Percentiles rank a stretch among this genome's conserved stretches.
Conservation (phyloP, 2,888 invertebrate genomes). For the Caenorhabditis plicata region DNA sequence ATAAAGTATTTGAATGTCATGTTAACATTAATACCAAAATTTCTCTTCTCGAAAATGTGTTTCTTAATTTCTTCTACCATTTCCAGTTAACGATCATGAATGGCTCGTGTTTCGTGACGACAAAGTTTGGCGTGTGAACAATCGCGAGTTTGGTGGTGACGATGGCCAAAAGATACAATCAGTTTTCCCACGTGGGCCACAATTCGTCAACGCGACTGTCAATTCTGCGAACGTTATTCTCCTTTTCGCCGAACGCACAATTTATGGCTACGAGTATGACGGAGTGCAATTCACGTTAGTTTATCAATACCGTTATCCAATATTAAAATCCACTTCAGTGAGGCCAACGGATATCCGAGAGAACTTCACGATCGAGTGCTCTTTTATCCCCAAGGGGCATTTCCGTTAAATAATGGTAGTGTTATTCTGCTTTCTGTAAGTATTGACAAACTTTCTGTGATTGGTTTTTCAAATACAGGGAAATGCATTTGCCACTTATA, state of each 20-base stretch:
- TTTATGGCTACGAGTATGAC: constrained; percentile 54
- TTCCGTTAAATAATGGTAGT: constrained; percentile 57
- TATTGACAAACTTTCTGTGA: background rate
- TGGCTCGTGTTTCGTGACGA: constrained; percentile 45
- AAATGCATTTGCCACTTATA: constrained; percentile 59
- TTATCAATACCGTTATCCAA: background rate
- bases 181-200: constrained; percentile 54
- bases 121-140: constrained; percentile 40
- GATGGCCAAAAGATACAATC: constrained; percentile 42
- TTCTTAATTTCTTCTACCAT: too few relatives aligned
- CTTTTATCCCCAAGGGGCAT: constrained; percentile 58
- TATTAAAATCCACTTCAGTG: constrained; percentile 22
- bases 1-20: too few relatives aligned
- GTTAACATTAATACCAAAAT: too few relatives aligned
- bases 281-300: constrained; percentile 40
- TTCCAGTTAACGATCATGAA: constrained; percentile 39
- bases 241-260: constrained; percentile 53
- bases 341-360: constrained; percentile 45
- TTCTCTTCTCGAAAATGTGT: too few relatives aligned
- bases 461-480: constrained; percentile 28
- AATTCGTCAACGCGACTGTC: constrained; percentile 55
- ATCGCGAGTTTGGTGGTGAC: constrained; percentile 32
- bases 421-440: constrained; percentile 53
- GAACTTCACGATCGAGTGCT: constrained; percentile 57
- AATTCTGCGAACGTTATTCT: constrained; percentile 39